A percentile compares a stretch with the other conserved stretches of the same genome.
These are phyloP conservation scores for Meteorus sp. DNA, from an alignment of 1,140 invertebrate genomes.

Conservation along the genomic window DNA sequence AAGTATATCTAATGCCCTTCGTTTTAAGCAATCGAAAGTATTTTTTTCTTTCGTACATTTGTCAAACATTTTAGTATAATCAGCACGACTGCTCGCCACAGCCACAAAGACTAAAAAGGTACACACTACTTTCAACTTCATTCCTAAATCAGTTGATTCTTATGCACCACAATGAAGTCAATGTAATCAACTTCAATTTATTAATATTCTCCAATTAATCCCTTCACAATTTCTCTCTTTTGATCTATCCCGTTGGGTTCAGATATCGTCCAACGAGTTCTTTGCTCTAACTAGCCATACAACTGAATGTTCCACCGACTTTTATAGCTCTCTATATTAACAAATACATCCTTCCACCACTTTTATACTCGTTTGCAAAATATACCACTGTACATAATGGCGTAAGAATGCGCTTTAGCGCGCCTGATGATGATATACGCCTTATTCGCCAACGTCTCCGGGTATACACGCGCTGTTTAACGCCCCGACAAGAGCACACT, in stretches of 20 bases:
- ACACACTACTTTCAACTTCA: slow-evolving; percentile 15
- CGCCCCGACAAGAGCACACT: slow-evolving; percentile 42
- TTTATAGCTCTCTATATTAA: slow-evolving; percentile 41
- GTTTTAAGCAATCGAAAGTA: slow-evolving; percentile 61
- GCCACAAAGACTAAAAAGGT: slow-evolving; percentile 28
- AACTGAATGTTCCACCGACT: slow-evolving; percentile 27
- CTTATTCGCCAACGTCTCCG: not conserved
- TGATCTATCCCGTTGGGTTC: too few species aligned
- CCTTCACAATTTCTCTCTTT: too few species aligned
- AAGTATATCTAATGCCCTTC: slow-evolving; percentile 58
- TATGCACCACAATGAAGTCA: not conserved
- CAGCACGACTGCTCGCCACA: slow-evolving; percentile 26
- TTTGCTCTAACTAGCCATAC: slow-evolving; percentile 44
- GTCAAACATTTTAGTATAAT: slow-evolving; percentile 50
- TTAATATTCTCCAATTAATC: not conserved
- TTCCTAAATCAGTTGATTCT: not conserved
- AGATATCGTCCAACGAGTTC: slow-evolving; percentile 8
- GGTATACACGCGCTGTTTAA: slow-evolving; percentile 55
- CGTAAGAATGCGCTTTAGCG: slow-evolving; percentile 28
- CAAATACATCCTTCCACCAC: slow-evolving; percentile 4
- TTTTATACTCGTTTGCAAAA: slow-evolving; percentile 3
- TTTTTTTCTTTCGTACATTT: slow-evolving; percentile 51
- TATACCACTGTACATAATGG: too few species aligned
- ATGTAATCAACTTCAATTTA: too few species aligned
- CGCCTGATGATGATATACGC: slow-evolving; percentile 37